These are phyloP conservation scores for Zaprionus inermis DNA, from an alignment of 1,140 invertebrate genomes.

Conservation along the genomic window DNA sequence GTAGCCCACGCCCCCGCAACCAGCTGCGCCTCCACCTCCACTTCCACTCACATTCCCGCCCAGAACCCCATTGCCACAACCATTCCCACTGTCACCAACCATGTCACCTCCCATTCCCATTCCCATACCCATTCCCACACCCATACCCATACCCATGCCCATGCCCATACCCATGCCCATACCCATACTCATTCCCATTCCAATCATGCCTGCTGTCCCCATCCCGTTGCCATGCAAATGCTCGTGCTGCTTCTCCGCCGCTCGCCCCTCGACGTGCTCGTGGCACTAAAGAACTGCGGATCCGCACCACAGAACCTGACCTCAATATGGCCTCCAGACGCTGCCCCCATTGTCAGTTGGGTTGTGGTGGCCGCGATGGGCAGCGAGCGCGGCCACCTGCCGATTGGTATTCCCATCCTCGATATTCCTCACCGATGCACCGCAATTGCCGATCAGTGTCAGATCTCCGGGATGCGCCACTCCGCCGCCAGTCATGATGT, in stretches of 20 bases:
- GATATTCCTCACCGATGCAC: constrained; percentile 86
- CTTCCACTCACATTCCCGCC: constrained; percentile 11
- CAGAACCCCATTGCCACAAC: constrained; percentile 3
- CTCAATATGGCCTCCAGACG: constrained; percentile 88
- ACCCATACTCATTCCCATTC: constrained; percentile 12
- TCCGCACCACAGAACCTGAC: constrained; percentile 84
- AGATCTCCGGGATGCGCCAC: constrained; percentile 85
- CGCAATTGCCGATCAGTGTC: constrained; percentile 87
- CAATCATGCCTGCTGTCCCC: constrained; percentile 7
- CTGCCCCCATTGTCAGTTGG: constrained; percentile 88
- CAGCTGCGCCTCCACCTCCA: constrained; percentile 5
- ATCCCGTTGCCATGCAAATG: constrained; percentile 18
- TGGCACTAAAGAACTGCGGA: constrained; percentile 83
- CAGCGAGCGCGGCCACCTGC: constrained; percentile 85
- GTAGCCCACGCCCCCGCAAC: constrained; percentile 21
- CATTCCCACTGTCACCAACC: constrained; percentile 3
- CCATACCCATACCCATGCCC: not conserved
- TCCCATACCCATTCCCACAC: not conserved
- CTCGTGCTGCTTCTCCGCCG: constrained; percentile 69
- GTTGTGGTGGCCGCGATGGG: constrained; percentile 86
- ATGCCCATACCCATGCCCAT: constrained; percentile 9
- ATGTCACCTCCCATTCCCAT: not conserved
- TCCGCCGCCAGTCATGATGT: constrained; percentile 85
- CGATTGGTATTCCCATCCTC: constrained; percentile 85
- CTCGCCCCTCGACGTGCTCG: constrained; percentile 63